These are phyloP conservation scores for Canis aureus DNA, from an alignment of 2,113 vertebrate species.

Conservation along the genomic window DNA sequence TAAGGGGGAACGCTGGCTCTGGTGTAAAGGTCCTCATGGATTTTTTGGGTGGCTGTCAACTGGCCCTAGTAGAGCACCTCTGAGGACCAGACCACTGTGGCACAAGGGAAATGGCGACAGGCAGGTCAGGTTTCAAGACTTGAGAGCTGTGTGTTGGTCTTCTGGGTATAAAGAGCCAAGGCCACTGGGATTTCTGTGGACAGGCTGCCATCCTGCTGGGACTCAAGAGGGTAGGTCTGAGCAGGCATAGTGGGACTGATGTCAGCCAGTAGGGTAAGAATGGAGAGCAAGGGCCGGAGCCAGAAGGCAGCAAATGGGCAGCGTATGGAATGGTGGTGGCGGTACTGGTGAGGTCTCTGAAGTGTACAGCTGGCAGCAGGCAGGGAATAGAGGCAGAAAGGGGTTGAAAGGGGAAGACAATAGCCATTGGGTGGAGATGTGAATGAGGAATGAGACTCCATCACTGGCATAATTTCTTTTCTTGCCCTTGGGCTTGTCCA, in stretches of 20 bases:
- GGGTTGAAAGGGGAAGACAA: background rate
- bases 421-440: background rate
- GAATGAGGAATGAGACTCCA: background rate
- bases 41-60: background rate
- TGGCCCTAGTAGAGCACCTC: background rate
- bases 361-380: rapidly evolving
- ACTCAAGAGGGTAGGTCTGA: background rate
- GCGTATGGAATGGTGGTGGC: too few relatives aligned
- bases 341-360: background rate
- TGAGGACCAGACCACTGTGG: background rate
- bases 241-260: rapidly evolving
- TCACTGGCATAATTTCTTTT: background rate
- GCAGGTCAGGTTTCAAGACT: background rate
- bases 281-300: background rate
- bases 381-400: background rate
- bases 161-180: background rate
- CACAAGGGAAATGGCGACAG: background rate
- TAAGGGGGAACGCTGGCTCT: background rate
- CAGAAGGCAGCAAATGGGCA: background rate
- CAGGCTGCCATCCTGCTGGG: background rate
- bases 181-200: background rate
- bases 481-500: background rate
- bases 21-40: background rate
- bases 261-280: background rate
- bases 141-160: background rate